Conservation (phyloP, 2,797 vertebrate species). For the Platyrinchus mystaceus region DNA sequence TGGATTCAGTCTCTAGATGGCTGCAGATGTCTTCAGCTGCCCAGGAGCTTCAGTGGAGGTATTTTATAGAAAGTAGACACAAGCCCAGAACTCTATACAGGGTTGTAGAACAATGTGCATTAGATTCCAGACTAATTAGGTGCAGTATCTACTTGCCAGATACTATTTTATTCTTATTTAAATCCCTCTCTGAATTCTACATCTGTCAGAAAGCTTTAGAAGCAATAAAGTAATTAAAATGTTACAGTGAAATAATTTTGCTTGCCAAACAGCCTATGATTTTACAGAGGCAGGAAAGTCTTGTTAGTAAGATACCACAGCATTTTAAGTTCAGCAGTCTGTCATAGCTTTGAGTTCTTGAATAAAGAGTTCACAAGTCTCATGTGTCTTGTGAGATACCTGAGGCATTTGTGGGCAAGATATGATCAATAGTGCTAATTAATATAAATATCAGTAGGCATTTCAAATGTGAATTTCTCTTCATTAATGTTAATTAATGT, state of each 20-base stretch:
- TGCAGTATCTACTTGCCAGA: not conserved
- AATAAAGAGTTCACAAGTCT: not conserved
- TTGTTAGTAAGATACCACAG: not conserved
- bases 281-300: not conserved
- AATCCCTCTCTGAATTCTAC: not conserved
- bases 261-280: not conserved
- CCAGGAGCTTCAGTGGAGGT: not conserved
- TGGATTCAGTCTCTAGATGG: not conserved
- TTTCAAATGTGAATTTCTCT: not conserved
- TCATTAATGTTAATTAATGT: not conserved
- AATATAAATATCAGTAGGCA: not conserved
- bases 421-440: not conserved
- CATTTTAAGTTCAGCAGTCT: not conserved
- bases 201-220: slow-evolving; percentile 10
- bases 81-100: not conserved
- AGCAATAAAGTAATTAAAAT: slow-evolving; percentile 28
- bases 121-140: not conserved
- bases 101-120: accelerated
- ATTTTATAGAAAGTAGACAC: not conserved
- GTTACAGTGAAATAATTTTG: slow-evolving; percentile 8
- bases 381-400: not conserved
- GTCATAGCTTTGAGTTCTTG: not conserved
- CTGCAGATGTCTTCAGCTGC: not conserved
- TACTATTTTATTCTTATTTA: not conserved
- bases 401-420: not conserved